Percentiles rank a stretch among this genome's conserved stretches.
phyloP scores from a whole-genome alignment of 2,888 invertebrate species.

The Linnaemya tessellans region DNA sequence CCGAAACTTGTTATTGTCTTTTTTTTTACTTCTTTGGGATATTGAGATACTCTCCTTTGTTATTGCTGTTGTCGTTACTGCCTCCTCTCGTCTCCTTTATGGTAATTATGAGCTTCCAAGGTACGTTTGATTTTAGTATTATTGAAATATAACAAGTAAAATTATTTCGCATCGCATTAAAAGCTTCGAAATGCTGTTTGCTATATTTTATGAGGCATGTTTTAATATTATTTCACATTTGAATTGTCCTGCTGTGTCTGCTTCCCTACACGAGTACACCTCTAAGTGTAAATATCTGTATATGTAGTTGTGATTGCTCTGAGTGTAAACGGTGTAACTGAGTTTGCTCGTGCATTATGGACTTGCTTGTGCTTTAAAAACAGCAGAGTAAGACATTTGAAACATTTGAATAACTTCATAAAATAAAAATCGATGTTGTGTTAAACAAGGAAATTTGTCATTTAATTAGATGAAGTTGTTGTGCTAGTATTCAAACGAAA shows the following conservation, averaged over 20 bases:
- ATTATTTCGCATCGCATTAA: slow-evolving; percentile 30
- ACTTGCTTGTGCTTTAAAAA: neutral
- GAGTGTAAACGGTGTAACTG: neutral
- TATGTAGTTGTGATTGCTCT: neutral
- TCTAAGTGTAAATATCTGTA: too few relatives aligned
- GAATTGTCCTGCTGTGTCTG: slow-evolving; percentile 21
- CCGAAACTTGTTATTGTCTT: neutral
- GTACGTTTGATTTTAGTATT: slow-evolving; percentile 67
- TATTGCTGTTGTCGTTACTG: neutral
- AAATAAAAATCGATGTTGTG: slow-evolving; percentile 65
- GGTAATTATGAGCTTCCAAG: slow-evolving; percentile 55
- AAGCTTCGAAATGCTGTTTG: slow-evolving; percentile 18
- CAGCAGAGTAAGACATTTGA: neutral
- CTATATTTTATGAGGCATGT: slow-evolving; percentile 36
- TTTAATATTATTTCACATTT: slow-evolving; percentile 40
- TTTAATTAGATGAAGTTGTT: neutral
- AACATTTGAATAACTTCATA: slow-evolving; percentile 27
- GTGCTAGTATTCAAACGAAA: too few relatives aligned
- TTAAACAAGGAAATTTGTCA: slow-evolving; percentile 22
- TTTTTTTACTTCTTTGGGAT: neutral
- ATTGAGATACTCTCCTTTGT: neutral
- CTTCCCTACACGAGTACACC: neutral
- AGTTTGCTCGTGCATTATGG: neutral
- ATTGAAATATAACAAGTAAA: slow-evolving; percentile 56
- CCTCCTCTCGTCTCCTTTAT: slow-evolving; percentile 9